Evolutionary conservation across 2,113 vertebrate species (phyloP).

Genomic region (Tenrec ecaudatus): DNA sequence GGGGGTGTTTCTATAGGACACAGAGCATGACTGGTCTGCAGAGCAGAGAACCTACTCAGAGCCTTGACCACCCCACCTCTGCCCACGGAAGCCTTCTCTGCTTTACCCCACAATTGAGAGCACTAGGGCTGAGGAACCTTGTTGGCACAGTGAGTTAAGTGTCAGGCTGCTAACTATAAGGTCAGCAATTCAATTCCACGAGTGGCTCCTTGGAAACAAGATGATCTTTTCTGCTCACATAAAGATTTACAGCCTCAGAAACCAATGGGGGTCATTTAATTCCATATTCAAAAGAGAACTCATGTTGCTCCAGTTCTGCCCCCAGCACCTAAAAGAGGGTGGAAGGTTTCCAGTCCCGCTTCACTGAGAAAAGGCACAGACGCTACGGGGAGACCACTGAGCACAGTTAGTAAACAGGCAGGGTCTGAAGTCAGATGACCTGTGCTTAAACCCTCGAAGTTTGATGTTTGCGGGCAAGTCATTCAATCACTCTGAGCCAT

Average conservation of each 20-base stretch:
- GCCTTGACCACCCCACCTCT: not conserved
- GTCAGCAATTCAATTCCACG: not conserved
- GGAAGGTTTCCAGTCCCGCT: not conserved
- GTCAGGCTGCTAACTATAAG: not conserved
- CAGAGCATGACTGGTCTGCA: not conserved
- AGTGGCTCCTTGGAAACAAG: not conserved
- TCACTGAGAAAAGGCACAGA: not conserved
- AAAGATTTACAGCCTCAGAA: not conserved
- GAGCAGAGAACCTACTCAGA: not conserved
- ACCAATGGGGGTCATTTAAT: not conserved
- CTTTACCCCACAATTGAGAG: not conserved
- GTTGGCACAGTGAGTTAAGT: not conserved
- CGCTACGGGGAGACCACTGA: not conserved
- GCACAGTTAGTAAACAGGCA: not conserved
- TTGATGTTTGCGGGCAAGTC: not conserved
- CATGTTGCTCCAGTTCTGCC: not conserved
- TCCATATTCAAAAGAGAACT: constrained; percentile 7
- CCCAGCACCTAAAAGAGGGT: not conserved
- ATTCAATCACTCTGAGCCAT: not conserved
- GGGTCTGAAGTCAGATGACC: not conserved
- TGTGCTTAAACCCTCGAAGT: not conserved
- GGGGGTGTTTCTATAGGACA: not conserved
- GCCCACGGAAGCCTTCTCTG: not conserved
- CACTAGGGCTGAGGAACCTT: not conserved
- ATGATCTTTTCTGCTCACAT: not conserved